Percentiles rank a stretch among this genome's conserved stretches.
Evolutionary conservation across 2,113 vertebrate genomes (phyloP).

Genomic region (Uria aalge): DNA sequence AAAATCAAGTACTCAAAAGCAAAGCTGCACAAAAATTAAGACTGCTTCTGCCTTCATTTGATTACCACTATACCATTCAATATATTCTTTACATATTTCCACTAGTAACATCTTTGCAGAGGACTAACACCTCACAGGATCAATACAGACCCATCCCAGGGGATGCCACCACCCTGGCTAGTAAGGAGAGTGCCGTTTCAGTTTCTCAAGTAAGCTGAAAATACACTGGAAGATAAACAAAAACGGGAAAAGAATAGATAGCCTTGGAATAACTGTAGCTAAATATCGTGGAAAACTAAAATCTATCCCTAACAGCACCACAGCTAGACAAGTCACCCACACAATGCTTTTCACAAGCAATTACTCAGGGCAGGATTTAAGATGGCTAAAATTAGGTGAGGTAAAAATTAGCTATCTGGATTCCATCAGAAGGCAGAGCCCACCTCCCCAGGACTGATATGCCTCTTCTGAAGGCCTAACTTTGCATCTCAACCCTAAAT

Average conservation of each 20-base stretch:
- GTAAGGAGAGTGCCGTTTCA: background rate
- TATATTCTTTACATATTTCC: background rate
- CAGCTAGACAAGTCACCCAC: background rate
- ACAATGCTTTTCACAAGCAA: conserved; percentile 32
- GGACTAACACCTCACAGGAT: background rate
- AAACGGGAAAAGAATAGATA: background rate
- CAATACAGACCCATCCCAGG: background rate
- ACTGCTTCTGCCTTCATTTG: background rate
- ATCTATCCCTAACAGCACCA: background rate
- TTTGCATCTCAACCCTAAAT: background rate
- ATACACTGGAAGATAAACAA: background rate
- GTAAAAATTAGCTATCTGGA: conserved; percentile 6
- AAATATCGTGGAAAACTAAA: background rate
- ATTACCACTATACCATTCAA: fast-evolving
- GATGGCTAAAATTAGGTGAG: background rate
- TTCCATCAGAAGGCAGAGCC: background rate
- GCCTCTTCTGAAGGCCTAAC: background rate
- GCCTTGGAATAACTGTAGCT: background rate
- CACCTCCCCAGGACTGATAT: background rate
- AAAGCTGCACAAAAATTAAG: background rate
- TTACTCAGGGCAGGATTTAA: conserved; percentile 43
- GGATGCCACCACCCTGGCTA: background rate
- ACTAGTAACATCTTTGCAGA: background rate
- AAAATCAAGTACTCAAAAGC: background rate
- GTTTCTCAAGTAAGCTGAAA: background rate